These are phyloP conservation scores for Morone chrysops DNA, from an alignment of 2,113 vertebrate species.

Conservation along the genomic window DNA sequence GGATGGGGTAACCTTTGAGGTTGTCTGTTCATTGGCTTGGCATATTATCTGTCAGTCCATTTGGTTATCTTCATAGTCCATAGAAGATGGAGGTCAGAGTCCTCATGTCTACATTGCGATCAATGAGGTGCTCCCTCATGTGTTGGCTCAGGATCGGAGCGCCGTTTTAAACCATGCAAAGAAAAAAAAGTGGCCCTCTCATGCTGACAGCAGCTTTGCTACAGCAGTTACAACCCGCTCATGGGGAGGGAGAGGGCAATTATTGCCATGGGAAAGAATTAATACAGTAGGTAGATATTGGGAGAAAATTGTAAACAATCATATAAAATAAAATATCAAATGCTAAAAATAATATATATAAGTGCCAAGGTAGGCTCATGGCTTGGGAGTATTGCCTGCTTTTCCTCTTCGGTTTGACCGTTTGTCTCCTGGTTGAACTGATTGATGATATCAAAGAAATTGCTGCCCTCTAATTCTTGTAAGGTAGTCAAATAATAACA, in stretches of 20 bases:
- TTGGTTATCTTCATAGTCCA: slow-evolving; percentile 67
- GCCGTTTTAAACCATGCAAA: slow-evolving; percentile 54
- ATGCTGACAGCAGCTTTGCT: slow-evolving; percentile 39
- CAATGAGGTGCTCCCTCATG: slow-evolving; percentile 35
- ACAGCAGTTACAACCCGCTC: slow-evolving; percentile 28
- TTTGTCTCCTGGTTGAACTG: slow-evolving; percentile 30
- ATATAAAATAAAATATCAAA: slow-evolving; percentile 32
- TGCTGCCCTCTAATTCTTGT: slow-evolving; percentile 25
- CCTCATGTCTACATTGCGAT: slow-evolving; percentile 50
- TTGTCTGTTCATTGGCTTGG: slow-evolving; percentile 58
- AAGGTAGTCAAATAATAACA: slow-evolving; percentile 40
- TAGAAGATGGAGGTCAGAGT: slow-evolving; percentile 57
- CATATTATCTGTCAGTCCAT: slow-evolving; percentile 55
- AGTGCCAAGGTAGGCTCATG: slow-evolving; percentile 26
- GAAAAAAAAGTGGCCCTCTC: slow-evolving; percentile 29
- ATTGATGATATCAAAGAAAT: slow-evolving; percentile 37
- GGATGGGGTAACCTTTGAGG: slow-evolving; percentile 50
- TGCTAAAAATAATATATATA: slow-evolving; percentile 18
- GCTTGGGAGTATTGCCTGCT: slow-evolving; percentile 15
- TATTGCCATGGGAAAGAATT: slow-evolving; percentile 60
- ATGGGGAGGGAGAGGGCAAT: slow-evolving; percentile 25
- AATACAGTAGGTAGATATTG: neutral
- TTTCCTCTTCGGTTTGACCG: slow-evolving; percentile 30
- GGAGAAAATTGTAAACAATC: slow-evolving; percentile 15
- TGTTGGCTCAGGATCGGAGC: slow-evolving; percentile 47